Conservation (phyloP, 2,888 invertebrate species). For the Oligia fasciuncula region DNA sequence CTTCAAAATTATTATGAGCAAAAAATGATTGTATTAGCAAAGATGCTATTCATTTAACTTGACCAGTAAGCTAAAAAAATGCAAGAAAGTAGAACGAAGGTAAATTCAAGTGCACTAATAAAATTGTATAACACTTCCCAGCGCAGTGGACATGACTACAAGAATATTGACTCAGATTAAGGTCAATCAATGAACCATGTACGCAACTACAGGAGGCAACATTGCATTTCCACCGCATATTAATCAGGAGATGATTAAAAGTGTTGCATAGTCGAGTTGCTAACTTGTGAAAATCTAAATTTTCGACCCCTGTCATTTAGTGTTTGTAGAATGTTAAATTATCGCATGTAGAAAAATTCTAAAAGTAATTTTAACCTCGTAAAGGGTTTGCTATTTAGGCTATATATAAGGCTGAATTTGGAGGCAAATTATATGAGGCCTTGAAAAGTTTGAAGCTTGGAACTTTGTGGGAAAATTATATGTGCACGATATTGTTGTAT, state of each 20-base stretch:
- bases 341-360: background rate
- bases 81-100: constrained; percentile 3
- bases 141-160: constrained; percentile 28
- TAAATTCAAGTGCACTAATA: background rate
- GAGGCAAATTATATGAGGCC: background rate
- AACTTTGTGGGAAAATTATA: constrained; percentile 13
- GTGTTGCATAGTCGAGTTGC: constrained; percentile 5
- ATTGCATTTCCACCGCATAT: constrained; percentile 35
- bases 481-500: background rate
- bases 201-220: constrained; percentile 20
- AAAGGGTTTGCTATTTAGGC: constrained; percentile 19
- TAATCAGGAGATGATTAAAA: constrained; percentile 35
- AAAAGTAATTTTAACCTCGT: constrained; percentile 9
- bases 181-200: constrained; percentile 58
- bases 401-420: constrained; percentile 4
- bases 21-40: background rate
- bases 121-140: constrained; percentile 18
- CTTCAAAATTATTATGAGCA: background rate
- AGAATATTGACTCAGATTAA: constrained; percentile 55
- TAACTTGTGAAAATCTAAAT: constrained; percentile 6
- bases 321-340: constrained; percentile 2
- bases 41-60: background rate
- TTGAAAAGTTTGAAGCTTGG: constrained; percentile 10
- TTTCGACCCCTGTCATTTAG: background rate
- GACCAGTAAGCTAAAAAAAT: background rate